Evolutionary conservation across 2,113 vertebrate species (phyloP).

Genomic region (Hypomesus transpacificus): DNA sequence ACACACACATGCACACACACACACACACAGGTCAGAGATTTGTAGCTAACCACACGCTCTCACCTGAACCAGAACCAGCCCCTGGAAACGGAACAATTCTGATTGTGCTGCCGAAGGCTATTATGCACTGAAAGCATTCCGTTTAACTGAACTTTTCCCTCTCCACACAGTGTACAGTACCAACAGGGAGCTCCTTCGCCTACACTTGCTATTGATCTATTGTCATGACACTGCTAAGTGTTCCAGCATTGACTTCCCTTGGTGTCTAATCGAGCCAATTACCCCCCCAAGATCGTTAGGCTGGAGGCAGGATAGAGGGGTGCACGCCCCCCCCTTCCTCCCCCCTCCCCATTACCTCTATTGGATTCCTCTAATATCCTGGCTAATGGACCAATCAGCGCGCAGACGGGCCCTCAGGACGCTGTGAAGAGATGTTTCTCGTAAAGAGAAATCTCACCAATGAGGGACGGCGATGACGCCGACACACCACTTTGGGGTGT

Average conservation of each 20-base stretch:
- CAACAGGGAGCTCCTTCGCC: background rate
- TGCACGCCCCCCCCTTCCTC: background rate
- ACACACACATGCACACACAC: background rate
- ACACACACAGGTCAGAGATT: background rate
- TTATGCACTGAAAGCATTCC: too few relatives aligned
- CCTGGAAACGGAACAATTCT: too few relatives aligned
- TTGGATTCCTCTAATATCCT: constrained; percentile 1
- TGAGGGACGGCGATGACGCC: background rate
- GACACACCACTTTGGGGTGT: too few relatives aligned
- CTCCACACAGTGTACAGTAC: too few relatives aligned
- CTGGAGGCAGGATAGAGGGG: background rate
- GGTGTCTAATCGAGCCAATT: constrained; percentile 5
- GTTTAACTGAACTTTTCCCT: too few relatives aligned
- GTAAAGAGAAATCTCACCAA: background rate
- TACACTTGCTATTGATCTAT: constrained; percentile 3
- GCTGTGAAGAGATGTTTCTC: background rate
- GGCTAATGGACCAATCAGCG: constrained; percentile 3
- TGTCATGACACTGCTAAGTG: background rate
- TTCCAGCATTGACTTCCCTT: constrained; percentile 8
- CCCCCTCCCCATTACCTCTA: background rate
- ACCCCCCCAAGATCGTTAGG: background rate
- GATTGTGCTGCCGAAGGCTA: too few relatives aligned
- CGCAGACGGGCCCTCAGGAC: background rate
- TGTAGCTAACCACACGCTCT: background rate
- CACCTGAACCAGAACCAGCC: too few relatives aligned